Conservation (phyloP, 2,797 vertebrate species). For the Danio choprae region DNA sequence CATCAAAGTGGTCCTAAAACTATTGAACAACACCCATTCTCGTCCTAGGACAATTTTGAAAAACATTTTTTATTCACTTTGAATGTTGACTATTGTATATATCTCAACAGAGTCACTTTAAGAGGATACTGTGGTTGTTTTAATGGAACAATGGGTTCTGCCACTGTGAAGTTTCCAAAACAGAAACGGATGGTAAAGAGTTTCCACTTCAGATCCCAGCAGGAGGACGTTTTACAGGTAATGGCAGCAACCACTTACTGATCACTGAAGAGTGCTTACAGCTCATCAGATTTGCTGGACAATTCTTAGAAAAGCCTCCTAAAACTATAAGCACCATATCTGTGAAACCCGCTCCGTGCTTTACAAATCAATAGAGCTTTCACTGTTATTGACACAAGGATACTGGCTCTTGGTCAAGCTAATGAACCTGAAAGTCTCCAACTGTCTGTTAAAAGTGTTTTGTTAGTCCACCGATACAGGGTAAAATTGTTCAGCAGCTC, state of each 20-base stretch:
- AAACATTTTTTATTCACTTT: too few species aligned
- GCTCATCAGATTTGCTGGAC: slow-evolving; percentile 40
- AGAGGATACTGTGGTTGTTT: not conserved
- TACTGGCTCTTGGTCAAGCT: slow-evolving; percentile 71
- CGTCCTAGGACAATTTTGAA: too few species aligned
- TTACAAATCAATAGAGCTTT: slow-evolving; percentile 73
- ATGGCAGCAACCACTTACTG: slow-evolving; percentile 32
- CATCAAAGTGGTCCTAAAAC: too few species aligned
- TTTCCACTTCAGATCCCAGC: slow-evolving; percentile 17
- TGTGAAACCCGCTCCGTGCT: slow-evolving; percentile 63
- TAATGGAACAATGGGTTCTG: slow-evolving; percentile 18
- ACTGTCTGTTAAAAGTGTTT: slow-evolving; percentile 77
- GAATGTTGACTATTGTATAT: too few species aligned
- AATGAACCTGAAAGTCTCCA: slow-evolving; percentile 78
- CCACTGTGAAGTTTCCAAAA: slow-evolving; percentile 38
- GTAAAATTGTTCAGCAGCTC: slow-evolving; percentile 59
- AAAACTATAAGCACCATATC: slow-evolving; percentile 73
- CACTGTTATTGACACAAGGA: slow-evolving; percentile 72
- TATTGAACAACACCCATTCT: too few species aligned
- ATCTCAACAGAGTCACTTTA: not conserved
- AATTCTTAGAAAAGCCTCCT: slow-evolving; percentile 49
- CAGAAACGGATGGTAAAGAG: slow-evolving; percentile 8
- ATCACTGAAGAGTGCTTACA: slow-evolving; percentile 31
- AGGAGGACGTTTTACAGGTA: slow-evolving; percentile 43
- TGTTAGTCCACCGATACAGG: slow-evolving; percentile 61